Conservation (phyloP, 1,140 invertebrate species). For the Drosophila hydei region DNA sequence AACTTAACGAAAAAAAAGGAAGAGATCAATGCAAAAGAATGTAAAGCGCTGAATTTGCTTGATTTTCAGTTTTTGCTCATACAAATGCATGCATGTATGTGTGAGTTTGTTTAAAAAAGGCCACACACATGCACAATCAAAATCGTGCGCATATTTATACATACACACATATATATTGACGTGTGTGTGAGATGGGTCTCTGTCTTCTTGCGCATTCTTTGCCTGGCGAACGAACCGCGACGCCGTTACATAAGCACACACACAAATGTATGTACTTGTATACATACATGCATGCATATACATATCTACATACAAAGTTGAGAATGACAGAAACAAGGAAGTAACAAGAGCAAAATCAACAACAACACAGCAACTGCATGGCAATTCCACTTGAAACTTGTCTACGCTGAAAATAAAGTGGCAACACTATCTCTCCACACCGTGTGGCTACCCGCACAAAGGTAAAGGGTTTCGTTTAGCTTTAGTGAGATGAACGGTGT, state of each 20-base stretch:
- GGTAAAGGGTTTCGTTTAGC: constrained; percentile 40
- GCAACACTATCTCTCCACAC: constrained; percentile 26
- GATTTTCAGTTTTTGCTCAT: constrained; percentile 23
- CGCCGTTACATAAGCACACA: constrained; percentile 38
- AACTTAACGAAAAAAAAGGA: constrained; percentile 18
- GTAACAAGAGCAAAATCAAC: constrained; percentile 36
- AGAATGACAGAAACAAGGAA: constrained; percentile 54
- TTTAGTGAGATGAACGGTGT: constrained; percentile 31
- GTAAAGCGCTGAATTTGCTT: constrained; percentile 36
- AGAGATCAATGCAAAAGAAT: constrained; percentile 36
- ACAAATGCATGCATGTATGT: constrained; percentile 4
- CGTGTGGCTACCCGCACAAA: constrained; percentile 22
- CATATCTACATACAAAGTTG: constrained; percentile 8
- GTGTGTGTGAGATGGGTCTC: constrained; percentile 11
- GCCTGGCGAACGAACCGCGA: constrained; percentile 39
- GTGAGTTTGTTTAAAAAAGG: constrained; percentile 13
- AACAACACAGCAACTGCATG: constrained; percentile 26
- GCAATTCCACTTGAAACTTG: constrained; percentile 53
- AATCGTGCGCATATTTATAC: constrained; percentile 19
- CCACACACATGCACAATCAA: constrained; percentile 20
- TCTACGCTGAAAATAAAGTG: constrained; percentile 36
- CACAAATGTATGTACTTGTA: constrained; percentile 11
- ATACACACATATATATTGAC: not conserved
- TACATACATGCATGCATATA: constrained; percentile 1
- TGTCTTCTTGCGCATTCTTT: constrained; percentile 45